Evolutionary conservation across 2,797 vertebrate species (phyloP).

Genomic region (Lerista edwardsae): DNA sequence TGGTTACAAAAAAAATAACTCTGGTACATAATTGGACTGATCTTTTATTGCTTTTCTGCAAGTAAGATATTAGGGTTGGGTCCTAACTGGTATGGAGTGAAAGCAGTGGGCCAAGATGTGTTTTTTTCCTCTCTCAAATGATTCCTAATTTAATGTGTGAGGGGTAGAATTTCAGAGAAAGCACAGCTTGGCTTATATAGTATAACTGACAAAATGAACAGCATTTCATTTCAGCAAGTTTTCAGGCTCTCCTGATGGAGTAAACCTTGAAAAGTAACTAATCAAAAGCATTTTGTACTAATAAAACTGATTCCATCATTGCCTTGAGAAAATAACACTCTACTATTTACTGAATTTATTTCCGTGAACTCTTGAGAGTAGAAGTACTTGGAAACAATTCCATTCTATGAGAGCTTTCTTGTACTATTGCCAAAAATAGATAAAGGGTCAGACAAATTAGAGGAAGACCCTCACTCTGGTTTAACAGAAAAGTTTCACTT

Average conservation of each 20-base stretch:
- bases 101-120: not conserved
- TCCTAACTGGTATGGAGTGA: not conserved
- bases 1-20: slow-evolving; percentile 31
- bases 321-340: not conserved
- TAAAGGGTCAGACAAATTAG: not conserved
- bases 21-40: not conserved
- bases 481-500: not conserved
- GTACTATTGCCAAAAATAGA: not conserved
- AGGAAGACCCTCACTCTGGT: not conserved
- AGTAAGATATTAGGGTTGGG: not conserved
- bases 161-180: not conserved
- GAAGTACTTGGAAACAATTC: not conserved
- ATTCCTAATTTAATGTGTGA: not conserved
- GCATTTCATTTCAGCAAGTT: no score
- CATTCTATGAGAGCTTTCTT: not conserved
- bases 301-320: not conserved
- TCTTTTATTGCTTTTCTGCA: slow-evolving; percentile 32
- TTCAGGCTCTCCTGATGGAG: rapidly evolving
- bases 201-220: not conserved
- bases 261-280: not conserved
- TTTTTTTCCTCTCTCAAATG: not conserved
- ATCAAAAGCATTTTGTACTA: not conserved
- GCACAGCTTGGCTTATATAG: not conserved
- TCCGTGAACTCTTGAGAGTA: no score
- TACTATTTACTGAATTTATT: not conserved